These are phyloP conservation scores for Pachymerium ferrugineum DNA, from an alignment of 2,888 invertebrate species.

Conservation along the genomic window DNA sequence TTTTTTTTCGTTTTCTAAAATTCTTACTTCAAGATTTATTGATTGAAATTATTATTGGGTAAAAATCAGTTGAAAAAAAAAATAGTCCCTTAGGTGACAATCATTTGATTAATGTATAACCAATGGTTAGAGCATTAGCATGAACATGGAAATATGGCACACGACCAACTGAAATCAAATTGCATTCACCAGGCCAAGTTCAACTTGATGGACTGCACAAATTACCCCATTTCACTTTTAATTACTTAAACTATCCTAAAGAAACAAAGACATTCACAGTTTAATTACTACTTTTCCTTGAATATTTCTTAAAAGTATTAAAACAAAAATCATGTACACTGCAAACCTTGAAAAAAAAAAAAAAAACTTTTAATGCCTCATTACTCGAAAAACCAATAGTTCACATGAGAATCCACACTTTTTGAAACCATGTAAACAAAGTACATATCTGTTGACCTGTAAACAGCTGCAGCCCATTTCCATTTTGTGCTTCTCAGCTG, in stretches of 20 bases:
- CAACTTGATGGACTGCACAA: slow-evolving; percentile 25
- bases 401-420: not conserved
- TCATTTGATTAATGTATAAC: slow-evolving; percentile 6
- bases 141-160: slow-evolving; percentile 18
- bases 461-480: slow-evolving; percentile 27
- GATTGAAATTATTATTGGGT: not conserved
- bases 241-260: slow-evolving; percentile 21
- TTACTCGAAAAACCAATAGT: slow-evolving; percentile 11
- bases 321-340: not conserved
- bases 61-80: not conserved
- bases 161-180: slow-evolving; percentile 16
- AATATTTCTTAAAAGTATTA: no score
- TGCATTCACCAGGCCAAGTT: slow-evolving; percentile 23
- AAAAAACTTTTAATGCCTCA: slow-evolving; percentile 13
- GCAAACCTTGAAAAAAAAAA: not conserved
- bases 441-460: slow-evolving; percentile 13
- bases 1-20: no score
- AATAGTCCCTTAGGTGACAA: not conserved
- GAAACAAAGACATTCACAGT: not conserved
- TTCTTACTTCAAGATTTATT: not conserved
- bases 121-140: slow-evolving; percentile 23
- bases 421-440: slow-evolving; percentile 24
- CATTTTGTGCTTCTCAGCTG: not conserved
- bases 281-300: no score
- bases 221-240: slow-evolving; percentile 15